These are phyloP conservation scores for Lucinisca nassula DNA, from an alignment of 2,888 invertebrate species.

Conservation along the genomic window DNA sequence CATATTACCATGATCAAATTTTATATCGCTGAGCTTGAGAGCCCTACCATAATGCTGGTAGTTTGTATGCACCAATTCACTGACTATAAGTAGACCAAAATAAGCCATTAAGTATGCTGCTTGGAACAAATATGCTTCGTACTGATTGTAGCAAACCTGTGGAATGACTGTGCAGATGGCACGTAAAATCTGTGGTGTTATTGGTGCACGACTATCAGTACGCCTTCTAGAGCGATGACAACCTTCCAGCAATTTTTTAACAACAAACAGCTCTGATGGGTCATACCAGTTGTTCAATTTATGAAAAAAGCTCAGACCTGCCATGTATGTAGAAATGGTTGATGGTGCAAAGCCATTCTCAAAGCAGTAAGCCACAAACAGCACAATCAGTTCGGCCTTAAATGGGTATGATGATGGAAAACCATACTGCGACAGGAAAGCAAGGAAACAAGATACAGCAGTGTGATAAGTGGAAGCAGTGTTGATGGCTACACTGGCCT, in stretches of 20 bases:
- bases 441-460: neutral
- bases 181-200: conserved; percentile 13
- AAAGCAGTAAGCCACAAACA: conserved; percentile 12
- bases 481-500: too few relatives aligned
- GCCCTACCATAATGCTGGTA: neutral
- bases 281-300: conserved; percentile 29
- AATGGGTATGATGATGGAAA: neutral
- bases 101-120: too few relatives aligned
- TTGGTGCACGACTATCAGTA: conserved; percentile 21
- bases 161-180: neutral
- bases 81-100: conserved; percentile 49
- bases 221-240: conserved; percentile 2
- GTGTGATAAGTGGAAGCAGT: neutral
- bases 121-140: conserved; percentile 33
- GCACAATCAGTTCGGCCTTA: neutral
- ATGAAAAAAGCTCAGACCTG: conserved; percentile 27
- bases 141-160: neutral
- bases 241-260: conserved; percentile 39
- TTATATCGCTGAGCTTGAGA: neutral
- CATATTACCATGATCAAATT: neutral
- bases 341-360: conserved; percentile 19
- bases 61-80: conserved; percentile 34
- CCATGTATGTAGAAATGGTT: conserved; percentile 27
- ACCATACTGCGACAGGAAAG: neutral
- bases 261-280: conserved; percentile 2